phyloP scores from a whole-genome alignment of 2,888 invertebrate species.

The Stenchaetothrips biformis region DNA sequence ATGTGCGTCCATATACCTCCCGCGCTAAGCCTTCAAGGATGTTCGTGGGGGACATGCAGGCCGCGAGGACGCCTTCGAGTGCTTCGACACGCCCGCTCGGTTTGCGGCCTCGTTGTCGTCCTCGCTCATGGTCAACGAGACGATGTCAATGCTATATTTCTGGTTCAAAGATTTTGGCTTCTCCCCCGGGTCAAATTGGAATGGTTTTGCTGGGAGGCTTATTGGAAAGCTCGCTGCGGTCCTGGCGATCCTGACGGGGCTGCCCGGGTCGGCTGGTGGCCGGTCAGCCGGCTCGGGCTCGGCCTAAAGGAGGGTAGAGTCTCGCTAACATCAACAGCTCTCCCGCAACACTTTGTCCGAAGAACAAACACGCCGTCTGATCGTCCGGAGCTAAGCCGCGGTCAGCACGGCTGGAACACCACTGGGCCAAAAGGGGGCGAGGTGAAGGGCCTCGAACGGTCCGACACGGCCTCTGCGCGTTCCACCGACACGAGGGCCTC shows the following conservation, averaged over 20 bases:
- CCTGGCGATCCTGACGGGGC: not conserved
- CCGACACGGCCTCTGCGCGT: too few species aligned
- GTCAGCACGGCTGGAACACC: too few species aligned
- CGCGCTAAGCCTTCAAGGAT: not conserved
- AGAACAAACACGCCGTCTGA: conserved; percentile 17
- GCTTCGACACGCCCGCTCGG: too few species aligned
- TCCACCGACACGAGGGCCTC: too few species aligned
- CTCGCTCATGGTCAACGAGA: too few species aligned
- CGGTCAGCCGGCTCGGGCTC: not conserved
- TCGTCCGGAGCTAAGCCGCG: not conserved
- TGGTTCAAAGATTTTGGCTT: too few species aligned
- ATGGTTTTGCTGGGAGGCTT: too few species aligned
- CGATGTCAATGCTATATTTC: too few species aligned
- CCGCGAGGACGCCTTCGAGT: not conserved
- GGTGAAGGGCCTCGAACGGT: too few species aligned
- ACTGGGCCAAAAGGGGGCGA: too few species aligned
- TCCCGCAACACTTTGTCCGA: conserved; percentile 16
- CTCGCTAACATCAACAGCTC: not conserved
- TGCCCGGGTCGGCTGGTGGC: not conserved
- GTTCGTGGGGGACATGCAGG: not conserved
- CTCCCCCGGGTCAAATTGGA: too few species aligned
- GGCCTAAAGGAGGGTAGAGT: not conserved
- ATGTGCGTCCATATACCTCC: not conserved
- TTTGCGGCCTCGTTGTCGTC: too few species aligned
- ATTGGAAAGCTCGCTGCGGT: not conserved